phyloP scores from a whole-genome alignment of 2,888 invertebrate species.

The Perdita meconis region DNA sequence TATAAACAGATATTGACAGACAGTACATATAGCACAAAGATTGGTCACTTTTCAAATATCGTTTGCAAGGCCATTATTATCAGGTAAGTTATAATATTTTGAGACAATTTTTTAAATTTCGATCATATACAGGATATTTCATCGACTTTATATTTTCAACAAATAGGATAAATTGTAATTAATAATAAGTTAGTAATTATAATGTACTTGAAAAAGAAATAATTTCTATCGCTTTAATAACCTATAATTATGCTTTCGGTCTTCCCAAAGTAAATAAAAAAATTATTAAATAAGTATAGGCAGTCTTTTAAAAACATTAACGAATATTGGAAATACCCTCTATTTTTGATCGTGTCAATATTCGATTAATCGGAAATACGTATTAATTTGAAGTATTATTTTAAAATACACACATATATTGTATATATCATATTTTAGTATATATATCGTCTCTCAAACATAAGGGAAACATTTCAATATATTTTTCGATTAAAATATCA shows the following conservation, averaged over 20 bases:
- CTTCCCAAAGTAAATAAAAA: not conserved
- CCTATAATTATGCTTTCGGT: not conserved
- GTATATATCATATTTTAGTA: constrained; percentile 10
- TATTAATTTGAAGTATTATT: not conserved
- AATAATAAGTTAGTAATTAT: not conserved
- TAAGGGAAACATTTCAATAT: constrained; percentile 31
- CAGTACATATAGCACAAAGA: constrained; percentile 25
- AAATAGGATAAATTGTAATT: constrained; percentile 11
- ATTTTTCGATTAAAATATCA: not conserved
- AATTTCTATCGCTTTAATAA: not conserved
- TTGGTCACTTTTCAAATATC: constrained; percentile 46
- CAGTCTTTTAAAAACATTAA: constrained; percentile 23
- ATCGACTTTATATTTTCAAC: constrained; percentile 18
- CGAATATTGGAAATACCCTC: not conserved
- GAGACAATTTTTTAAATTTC: constrained; percentile 14
- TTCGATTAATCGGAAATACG: constrained; percentile 10
- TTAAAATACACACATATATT: constrained; percentile 16
- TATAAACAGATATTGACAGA: constrained; percentile 45
- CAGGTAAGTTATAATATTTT: constrained; percentile 45
- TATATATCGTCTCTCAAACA: not conserved
- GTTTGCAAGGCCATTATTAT: constrained; percentile 55
- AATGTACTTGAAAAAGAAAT: constrained; percentile 6
- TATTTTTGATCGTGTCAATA: not conserved
- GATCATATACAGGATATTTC: constrained; percentile 22
- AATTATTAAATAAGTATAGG: constrained; percentile 2